Evolutionary conservation across 2,797 vertebrate species (phyloP).

Genomic region (Lophius americanus): DNA sequence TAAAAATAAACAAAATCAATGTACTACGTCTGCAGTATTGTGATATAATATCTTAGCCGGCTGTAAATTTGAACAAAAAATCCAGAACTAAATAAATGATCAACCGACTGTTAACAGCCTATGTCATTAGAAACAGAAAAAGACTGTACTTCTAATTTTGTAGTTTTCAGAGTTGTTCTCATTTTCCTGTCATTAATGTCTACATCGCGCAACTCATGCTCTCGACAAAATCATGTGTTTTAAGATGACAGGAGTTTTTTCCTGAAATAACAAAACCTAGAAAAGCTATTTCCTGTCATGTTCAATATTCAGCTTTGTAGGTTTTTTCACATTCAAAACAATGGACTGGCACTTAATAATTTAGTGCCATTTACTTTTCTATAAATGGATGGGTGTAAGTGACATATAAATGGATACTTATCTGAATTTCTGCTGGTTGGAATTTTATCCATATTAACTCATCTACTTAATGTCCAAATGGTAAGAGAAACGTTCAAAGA

Average conservation of each 20-base stretch:
- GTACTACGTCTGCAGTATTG: background rate
- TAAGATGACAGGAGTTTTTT: conserved; percentile 5
- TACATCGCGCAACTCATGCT: background rate
- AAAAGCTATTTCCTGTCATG: conserved; percentile 50
- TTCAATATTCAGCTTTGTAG: conserved; percentile 42
- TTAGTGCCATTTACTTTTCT: conserved; percentile 59
- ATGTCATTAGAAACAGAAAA: background rate
- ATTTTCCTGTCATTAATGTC: conserved; percentile 17
- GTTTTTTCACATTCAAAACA: conserved; percentile 37
- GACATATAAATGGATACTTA: conserved; percentile 38
- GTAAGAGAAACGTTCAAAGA: background rate
- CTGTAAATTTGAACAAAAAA: background rate
- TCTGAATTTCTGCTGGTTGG: conserved; percentile 4
- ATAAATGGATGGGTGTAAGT: conserved; percentile 44
- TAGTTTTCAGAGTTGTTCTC: conserved; percentile 9
- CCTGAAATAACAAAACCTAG: conserved; percentile 29
- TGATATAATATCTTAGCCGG: background rate
- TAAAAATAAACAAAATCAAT: background rate
- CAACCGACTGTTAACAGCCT: background rate
- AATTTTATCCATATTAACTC: conserved; percentile 7
- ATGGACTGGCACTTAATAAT: conserved; percentile 56
- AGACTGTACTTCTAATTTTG: background rate
- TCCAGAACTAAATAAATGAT: background rate
- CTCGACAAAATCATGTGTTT: conserved; percentile 9
- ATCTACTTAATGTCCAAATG: background rate